Percentiles rank a stretch among this genome's conserved stretches.
Evolutionary conservation across 2,113 vertebrate species (phyloP).

Genomic region (Lanius ludovicianus): DNA sequence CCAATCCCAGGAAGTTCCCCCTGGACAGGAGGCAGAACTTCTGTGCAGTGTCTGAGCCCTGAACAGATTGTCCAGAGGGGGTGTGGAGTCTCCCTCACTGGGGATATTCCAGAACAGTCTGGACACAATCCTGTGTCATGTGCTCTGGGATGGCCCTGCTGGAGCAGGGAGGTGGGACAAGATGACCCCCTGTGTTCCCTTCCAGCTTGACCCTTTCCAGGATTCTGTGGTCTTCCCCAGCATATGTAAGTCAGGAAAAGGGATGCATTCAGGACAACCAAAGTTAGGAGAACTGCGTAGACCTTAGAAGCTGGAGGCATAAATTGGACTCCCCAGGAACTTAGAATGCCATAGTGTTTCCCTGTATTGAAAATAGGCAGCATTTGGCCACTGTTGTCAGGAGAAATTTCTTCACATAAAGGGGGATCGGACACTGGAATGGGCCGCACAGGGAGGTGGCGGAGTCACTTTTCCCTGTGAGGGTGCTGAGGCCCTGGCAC

Average conservation of each 20-base stretch:
- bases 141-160: background rate
- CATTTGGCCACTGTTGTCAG: background rate
- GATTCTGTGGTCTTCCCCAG: background rate
- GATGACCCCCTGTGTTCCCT: background rate
- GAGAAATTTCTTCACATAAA: background rate
- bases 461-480: background rate
- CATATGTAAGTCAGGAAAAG: slow-evolving; percentile 4
- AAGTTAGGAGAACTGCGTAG: slow-evolving; percentile 5
- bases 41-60: fast-evolving
- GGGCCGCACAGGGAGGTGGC: background rate
- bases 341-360: background rate
- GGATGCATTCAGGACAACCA: background rate
- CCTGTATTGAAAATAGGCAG: background rate
- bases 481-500: background rate
- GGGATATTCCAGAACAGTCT: fast-evolving
- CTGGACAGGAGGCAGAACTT: background rate
- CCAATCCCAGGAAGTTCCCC: background rate
- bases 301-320: background rate
- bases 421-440: background rate
- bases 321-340: background rate
- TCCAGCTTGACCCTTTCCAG: background rate
- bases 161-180: background rate
- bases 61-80: background rate
- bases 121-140: background rate
- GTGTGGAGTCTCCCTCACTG: background rate